Percentiles rank a stretch among this genome's conserved stretches.
These are phyloP conservation scores for Suricata suricatta DNA, from an alignment of 2,113 vertebrate genomes.

Conservation along the genomic window DNA sequence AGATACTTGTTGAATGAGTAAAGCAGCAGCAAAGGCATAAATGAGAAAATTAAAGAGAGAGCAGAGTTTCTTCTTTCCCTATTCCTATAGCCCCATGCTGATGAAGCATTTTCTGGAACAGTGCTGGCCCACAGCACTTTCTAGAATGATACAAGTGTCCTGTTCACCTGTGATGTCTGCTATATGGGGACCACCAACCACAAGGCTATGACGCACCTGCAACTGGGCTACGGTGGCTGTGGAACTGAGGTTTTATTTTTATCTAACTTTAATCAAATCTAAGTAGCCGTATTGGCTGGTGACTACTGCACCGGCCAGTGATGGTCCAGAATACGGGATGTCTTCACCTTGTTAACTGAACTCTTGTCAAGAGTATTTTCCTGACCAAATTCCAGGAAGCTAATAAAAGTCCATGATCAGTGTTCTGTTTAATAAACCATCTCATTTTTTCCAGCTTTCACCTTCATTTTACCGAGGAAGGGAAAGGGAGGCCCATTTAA, in stretches of 20 bases:
- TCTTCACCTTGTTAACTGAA: not conserved
- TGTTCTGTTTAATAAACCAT: not conserved
- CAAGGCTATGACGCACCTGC: not conserved
- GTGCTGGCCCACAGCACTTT: not conserved
- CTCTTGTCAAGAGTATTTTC: not conserved
- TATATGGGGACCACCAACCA: not conserved
- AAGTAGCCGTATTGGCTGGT: not conserved
- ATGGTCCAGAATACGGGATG: not conserved
- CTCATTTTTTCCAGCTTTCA: not conserved
- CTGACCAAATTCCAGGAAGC: slow-evolving; percentile 7
- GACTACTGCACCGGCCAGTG: not conserved
- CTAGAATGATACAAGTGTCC: not conserved
- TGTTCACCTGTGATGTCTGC: not conserved
- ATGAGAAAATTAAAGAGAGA: not conserved
- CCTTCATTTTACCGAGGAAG: not conserved
- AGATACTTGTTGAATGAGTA: not conserved
- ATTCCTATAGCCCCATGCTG: not conserved
- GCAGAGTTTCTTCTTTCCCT: not conserved
- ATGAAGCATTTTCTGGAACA: not conserved
- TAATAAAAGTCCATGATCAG: slow-evolving; percentile 12
- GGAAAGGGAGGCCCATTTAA: not conserved
- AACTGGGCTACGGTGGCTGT: not conserved
- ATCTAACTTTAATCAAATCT: not conserved
- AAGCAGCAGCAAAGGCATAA: not conserved
- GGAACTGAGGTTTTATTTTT: not conserved